Evolutionary conservation across 92 coral and sea anemone species (phyloP).

Genomic region (Montipora capitata): DNA sequence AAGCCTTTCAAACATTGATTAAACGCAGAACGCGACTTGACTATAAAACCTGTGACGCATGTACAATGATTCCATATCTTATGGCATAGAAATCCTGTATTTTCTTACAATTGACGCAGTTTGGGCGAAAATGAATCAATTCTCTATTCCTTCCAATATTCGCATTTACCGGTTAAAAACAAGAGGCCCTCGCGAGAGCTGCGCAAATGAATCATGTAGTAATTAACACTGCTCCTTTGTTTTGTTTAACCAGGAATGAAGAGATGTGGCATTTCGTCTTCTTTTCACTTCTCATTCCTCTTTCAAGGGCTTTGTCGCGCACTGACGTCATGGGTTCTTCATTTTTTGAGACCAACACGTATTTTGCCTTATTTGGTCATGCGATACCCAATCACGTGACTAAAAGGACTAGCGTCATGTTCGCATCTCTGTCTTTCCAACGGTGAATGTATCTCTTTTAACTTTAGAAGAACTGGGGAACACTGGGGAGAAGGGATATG

Average conservation of each 20-base stretch:
- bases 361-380: conserved; percentile 58
- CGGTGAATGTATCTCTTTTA: conserved; percentile 40
- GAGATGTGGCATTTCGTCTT: background rate
- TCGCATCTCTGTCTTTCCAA: conserved; percentile 46
- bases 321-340: conserved; percentile 42
- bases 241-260: background rate
- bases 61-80: too few species aligned
- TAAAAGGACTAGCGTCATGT: conserved; percentile 38
- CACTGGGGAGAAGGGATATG: conserved; percentile 19
- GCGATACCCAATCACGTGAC: conserved; percentile 47
- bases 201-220: too few species aligned
- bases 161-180: too few species aligned
- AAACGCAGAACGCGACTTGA: too few species aligned
- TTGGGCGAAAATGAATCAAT: too few species aligned
- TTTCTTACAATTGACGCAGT: too few species aligned
- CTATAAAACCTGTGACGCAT: too few species aligned
- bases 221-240: background rate
- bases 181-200: too few species aligned
- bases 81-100: too few species aligned
- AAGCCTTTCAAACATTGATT: too few species aligned
- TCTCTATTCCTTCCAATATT: too few species aligned
- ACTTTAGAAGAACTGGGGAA: conserved; percentile 9
- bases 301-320: conserved; percentile 25
- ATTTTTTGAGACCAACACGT: conserved; percentile 30
- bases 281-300: background rate